Evolutionary conservation across 2,888 invertebrate genomes (phyloP).

Genomic region (Drosophila neotestacea): DNA sequence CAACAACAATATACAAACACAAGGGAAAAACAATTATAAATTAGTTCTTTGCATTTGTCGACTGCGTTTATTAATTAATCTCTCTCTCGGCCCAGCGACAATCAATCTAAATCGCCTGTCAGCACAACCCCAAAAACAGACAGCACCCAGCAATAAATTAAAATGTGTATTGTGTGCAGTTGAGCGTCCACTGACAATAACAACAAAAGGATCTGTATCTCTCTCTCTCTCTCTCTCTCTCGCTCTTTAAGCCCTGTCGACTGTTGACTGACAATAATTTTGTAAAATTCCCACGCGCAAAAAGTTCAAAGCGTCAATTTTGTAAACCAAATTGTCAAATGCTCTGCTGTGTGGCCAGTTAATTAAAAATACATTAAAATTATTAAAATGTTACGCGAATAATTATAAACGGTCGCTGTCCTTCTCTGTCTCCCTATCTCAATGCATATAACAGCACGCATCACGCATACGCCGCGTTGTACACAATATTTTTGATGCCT

Average conservation of each 20-base stretch:
- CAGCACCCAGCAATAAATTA: slow-evolving; percentile 64
- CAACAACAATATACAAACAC: slow-evolving; percentile 16
- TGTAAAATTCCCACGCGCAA: slow-evolving; percentile 5
- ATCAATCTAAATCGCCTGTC: slow-evolving; percentile 79
- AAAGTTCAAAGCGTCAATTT: slow-evolving; percentile 56
- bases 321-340: slow-evolving; percentile 41
- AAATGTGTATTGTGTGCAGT: slow-evolving; percentile 60
- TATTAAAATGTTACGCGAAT: slow-evolving; percentile 65
- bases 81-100: slow-evolving; percentile 35
- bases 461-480: slow-evolving; percentile 67
- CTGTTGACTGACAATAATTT: slow-evolving; percentile 18
- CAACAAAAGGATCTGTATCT: background rate
- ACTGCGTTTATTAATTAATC: slow-evolving; percentile 63
- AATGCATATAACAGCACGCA: slow-evolving; percentile 8
- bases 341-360: slow-evolving; percentile 38
- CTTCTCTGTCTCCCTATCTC: background rate
- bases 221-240: no score
- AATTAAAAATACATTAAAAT: slow-evolving; percentile 75
- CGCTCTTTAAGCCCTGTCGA: background rate
- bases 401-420: slow-evolving; percentile 47
- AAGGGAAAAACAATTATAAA: slow-evolving; percentile 54
- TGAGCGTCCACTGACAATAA: slow-evolving; percentile 34
- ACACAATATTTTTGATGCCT: slow-evolving; percentile 40
- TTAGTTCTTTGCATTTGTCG: slow-evolving; percentile 49
- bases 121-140: slow-evolving; percentile 51